phyloP scores from a whole-genome alignment of 2,888 invertebrate genomes.

The Nomada ruficornis region DNA sequence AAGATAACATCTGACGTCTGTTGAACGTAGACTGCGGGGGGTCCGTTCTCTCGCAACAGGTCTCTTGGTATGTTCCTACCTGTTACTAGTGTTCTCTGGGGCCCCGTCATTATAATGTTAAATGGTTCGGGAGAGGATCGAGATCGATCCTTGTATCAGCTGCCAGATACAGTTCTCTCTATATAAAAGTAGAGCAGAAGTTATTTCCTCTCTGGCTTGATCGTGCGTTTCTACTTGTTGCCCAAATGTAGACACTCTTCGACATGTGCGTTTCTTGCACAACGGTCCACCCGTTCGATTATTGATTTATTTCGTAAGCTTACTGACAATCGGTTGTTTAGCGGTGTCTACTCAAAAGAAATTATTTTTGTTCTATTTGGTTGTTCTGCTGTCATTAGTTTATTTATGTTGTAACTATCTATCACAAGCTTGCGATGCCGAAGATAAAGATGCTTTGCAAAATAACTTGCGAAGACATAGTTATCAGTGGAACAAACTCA shows the following conservation, averaged over 20 bases:
- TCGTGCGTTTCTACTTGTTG: background rate
- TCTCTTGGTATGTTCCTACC: constrained; percentile 67
- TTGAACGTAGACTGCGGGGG: constrained; percentile 73
- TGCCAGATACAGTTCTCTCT: constrained; percentile 33
- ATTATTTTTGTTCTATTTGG: background rate
- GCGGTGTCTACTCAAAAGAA: too few relatives aligned
- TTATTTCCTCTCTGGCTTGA: background rate
- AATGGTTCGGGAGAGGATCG: constrained; percentile 68
- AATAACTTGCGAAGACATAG: background rate
- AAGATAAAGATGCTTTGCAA: background rate
- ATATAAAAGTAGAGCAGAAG: constrained; percentile 44
- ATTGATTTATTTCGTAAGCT: constrained; percentile 12
- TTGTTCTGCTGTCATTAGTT: background rate
- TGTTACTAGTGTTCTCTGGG: constrained; percentile 68
- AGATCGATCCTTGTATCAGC: constrained; percentile 56
- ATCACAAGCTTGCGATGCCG: background rate
- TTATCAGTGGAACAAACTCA: background rate
- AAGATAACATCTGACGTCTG: constrained; percentile 75
- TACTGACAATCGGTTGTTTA: background rate
- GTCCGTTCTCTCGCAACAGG: constrained; percentile 73
- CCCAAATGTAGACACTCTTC: constrained; percentile 16
- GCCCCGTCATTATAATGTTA: constrained; percentile 74
- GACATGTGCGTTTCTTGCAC: constrained; percentile 3
- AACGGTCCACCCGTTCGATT: background rate
- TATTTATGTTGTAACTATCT: background rate